Base-by-base conservation (phyloP, 2,797 vertebrate genomes). In the Sebastes vulpes region DNA sequence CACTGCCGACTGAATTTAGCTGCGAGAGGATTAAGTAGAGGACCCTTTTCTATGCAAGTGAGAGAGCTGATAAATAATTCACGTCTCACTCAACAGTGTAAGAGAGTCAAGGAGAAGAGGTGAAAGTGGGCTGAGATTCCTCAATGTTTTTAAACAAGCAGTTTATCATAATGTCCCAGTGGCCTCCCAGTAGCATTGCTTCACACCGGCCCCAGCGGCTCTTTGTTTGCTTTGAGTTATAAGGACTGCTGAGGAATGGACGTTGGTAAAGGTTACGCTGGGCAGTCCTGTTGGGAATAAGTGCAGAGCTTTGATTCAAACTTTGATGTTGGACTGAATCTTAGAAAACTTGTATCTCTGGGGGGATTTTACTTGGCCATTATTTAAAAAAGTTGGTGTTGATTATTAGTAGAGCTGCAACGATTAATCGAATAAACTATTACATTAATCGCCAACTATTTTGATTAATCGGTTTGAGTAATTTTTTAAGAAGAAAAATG, bases 1-100 rank as follows among this genome's bases (percentile, higher is more conserved):
- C 68, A 68, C 63, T 6, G 76, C 77, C 29, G 78, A 78, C 85
- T 84, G 79, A 60, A 68, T 86, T 90, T 76, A 71, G 52, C 67
- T 74, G 65, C 11, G 26, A 77, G 89, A 80, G 89, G 90, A 90
- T 92, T 83, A 90, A 92, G 86, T 79, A 92, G 86, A 80, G 79
- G 77, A 86, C 81, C 77, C 77, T 72, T 84, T 78, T 84, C 79
- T 38, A 23, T 72, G 60, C 65, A 12, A 69, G 64, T 3, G 57
- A 74, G 80, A 81, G 82, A 32, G 64, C 65, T 77, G 67, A 92
- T 94, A 90, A 95, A 95, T 93, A 86, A 93, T 95, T 91, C 83
- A 92, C 77, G 58, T 76, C 81, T 76, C 76, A 52, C 80, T 87
- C 77, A 28, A 70, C 68, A 26, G 85, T 59, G 78, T 70, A 54